Evolutionary conservation across 2,797 vertebrate genomes (phyloP), one percentile per base, ranked within the genome.

Genomic region (Myiothlypis chrysogaster): DNA sequence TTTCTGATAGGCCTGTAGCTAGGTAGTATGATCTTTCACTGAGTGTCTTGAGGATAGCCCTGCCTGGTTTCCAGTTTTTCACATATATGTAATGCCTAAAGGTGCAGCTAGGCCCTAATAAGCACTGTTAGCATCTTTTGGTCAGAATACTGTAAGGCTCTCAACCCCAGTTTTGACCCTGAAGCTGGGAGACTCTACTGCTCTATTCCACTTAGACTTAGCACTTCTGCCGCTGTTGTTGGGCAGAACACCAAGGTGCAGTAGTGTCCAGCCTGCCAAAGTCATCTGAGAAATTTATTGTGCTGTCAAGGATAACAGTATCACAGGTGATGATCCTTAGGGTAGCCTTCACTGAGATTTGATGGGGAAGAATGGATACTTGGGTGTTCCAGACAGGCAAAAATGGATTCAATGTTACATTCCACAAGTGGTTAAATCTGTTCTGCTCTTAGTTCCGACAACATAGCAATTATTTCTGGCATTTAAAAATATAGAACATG

Each of bases 341-440:
- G 53, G 63, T 57, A 35, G 23, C n/a, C 32, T 66, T 89, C 49
- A 23, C 17, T 55, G 52, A 37, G 49, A 41, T 55, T 59, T 72
- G 46, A 10, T 5, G 9, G 14, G 37, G 25, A 77, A 85, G 59
- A 77, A 41, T 12, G 22, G 23, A 4, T 21, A 2, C 30, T 12
- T 83, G 27, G 7, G 17, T 68, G 18, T 71, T 89, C 41, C 61
- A 35, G 49, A 57, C 61, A n/a, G 19, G 34, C 32, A 6, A 11
- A 57, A 66, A 63, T 32, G 6, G 14, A 35, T 22, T 28, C 0
- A 0, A 5, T 77, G 5, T 11, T 14, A 3, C 4, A 1, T 41
- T 75, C 22, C 22, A 68, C 17, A 39, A 25, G 47, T 64, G 27
- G 5, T 68, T 82, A 76, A 80, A 72, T 63, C 61, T 70, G 19